These are phyloP conservation scores for Percopsis transmontana DNA, from an alignment of 2,113 vertebrate species.

Conservation along the genomic window DNA sequence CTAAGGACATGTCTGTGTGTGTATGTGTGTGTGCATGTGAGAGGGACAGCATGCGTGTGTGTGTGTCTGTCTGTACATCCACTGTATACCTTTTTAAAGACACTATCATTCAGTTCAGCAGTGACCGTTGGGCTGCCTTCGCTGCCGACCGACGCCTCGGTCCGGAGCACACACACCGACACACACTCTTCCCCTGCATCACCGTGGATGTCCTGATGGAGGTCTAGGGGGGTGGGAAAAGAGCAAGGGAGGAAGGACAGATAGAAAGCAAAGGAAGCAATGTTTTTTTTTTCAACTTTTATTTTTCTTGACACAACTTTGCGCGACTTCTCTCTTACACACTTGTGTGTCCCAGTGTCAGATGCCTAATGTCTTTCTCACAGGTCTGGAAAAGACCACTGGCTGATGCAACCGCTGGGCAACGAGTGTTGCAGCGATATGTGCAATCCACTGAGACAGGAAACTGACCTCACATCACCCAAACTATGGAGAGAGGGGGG, in stretches of 20 bases:
- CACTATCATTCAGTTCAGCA: constrained; percentile 10
- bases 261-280: not conserved
- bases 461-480: constrained; percentile 26
- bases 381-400: not conserved
- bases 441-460: constrained; percentile 27
- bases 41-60: constrained; percentile 4
- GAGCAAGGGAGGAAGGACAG: not conserved
- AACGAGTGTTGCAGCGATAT: constrained; percentile 2
- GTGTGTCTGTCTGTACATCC: constrained; percentile 11
- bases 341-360: no score
- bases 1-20: not conserved
- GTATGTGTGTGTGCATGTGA: constrained; percentile 3
- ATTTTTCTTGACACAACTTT: not conserved
- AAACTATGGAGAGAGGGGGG: constrained; percentile 3
- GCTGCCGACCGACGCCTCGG: not conserved
- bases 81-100: constrained; percentile 43
- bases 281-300: not conserved
- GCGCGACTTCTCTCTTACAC: no score
- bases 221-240: not conserved
- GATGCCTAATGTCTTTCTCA: no score
- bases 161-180: constrained; percentile 37
- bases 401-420: not conserved
- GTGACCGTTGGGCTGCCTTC: not conserved
- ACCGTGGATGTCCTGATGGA: constrained; percentile 18
- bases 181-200: constrained; percentile 14